These are phyloP conservation scores for Coendou prehensilis DNA, from an alignment of 2,797 vertebrate species.

Conservation along the genomic window DNA sequence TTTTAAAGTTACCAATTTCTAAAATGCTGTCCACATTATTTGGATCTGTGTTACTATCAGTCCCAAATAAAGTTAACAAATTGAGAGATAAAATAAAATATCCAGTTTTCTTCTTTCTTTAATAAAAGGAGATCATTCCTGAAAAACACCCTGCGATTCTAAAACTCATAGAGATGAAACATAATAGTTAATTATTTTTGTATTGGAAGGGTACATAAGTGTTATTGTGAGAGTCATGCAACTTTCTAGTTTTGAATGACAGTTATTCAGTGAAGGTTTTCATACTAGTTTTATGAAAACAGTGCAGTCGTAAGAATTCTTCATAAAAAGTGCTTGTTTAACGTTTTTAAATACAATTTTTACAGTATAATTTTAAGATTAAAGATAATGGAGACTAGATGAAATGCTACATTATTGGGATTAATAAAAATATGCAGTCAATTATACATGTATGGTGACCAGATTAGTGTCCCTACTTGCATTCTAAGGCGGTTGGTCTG, in stretches of 20 bases:
- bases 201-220: background rate
- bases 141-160: background rate
- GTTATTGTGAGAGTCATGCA: background rate
- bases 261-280: background rate
- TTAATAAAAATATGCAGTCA: background rate
- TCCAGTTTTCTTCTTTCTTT: background rate
- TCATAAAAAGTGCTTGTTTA: background rate
- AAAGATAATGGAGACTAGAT: background rate
- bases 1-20: slow-evolving; percentile 26
- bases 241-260: background rate
- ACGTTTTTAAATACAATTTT: background rate
- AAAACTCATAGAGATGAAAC: background rate
- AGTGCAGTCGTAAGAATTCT: background rate
- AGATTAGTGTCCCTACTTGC: background rate
- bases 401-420: background rate
- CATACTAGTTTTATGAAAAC: background rate
- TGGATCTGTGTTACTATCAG: background rate
- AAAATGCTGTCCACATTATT: background rate
- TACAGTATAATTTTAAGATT: background rate
- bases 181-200: slow-evolving; percentile 25
- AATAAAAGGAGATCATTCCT: background rate
- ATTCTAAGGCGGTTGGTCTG: background rate
- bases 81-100: slow-evolving; percentile 7
- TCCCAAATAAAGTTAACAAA: slow-evolving; percentile 8
- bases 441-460: background rate